Base-by-base conservation (phyloP, 2,113 vertebrate species). In the Odocoileus virginianus region DNA sequence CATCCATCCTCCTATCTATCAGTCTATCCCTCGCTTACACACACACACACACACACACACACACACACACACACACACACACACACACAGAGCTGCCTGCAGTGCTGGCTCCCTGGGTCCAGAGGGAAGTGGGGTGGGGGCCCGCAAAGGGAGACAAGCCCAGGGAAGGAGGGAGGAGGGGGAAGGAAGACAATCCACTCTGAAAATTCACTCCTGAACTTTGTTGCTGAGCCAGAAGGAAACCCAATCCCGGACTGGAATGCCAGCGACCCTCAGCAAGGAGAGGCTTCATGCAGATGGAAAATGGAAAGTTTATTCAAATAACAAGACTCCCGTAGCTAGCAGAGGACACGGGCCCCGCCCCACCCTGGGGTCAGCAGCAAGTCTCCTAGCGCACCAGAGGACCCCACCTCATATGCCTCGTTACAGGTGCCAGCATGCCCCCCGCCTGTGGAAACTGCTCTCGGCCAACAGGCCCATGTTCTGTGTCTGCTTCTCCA, bases 231-330 rank as follows among this genome's bases (percentile, higher is more conserved):
- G 97, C 96, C 98, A 97, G 82, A 0, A 13, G 95, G 98, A 98
- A 99, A 98, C 93, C 76, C 97, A 97, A 97, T 87, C 98, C 87
- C 28, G 13, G 74, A 78, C 2, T 2, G 0, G 91, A 25, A 64
- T 52, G 96, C 91, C 91, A 87, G 87, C 91, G 94, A 15, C 85
- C 45, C 87, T 58, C 13, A 4, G 86, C 94, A 96, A 33, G 89
- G 94, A 97, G 98, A 86, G 71, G 5, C 89, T 96, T 95, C 93
- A 82, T 74, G 94, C 82, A 54, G 23, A 33, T n/a, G 40, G 52
- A 47, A 97, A 90, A 91, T 30, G 87, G 64, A 55, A 97, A 90
- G 83, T 94, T 94, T 93, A 97, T 96, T 97, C 97, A 97, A 95
- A 93, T 95, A 96, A 97, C 79, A 91, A 94, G 98, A 92, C 92